Conservation (phyloP, 2,888 invertebrate genomes). For the Zygogramma bicolorata region DNA sequence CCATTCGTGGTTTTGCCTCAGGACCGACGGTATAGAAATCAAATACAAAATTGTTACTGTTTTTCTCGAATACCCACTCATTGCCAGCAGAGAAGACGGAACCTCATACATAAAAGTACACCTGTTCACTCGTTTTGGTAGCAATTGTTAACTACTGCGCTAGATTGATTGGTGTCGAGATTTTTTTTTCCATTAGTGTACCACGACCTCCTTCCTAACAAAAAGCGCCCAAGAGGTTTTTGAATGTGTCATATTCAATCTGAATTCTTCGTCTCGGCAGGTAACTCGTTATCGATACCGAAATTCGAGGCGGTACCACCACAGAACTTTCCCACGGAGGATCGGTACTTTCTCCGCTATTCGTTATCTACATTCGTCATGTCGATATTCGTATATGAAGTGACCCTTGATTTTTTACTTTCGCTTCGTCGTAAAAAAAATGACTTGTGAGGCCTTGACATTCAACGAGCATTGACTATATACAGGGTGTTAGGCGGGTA, state of each 20-base stretch:
- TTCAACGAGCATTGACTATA: background rate
- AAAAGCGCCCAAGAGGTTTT: background rate
- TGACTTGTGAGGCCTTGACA: background rate
- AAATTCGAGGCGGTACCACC: background rate
- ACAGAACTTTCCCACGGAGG: background rate
- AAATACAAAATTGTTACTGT: too few species aligned
- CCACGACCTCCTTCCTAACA: too few species aligned
- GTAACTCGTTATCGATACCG: background rate
- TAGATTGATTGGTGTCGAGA: too few species aligned
- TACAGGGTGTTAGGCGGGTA: too few species aligned
- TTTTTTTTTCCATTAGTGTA: too few species aligned
- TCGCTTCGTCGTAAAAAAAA: background rate
- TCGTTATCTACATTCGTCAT: background rate
- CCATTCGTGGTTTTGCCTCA: too few species aligned
- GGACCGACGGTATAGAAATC: too few species aligned
- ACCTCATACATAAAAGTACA: too few species aligned
- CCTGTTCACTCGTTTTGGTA: too few species aligned
- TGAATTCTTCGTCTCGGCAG: background rate
- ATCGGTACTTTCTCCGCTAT: background rate
- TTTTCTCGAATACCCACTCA: too few species aligned
- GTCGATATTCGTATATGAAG: background rate
- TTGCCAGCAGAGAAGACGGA: too few species aligned
- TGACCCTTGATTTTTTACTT: conserved; percentile 6
- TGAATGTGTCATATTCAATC: background rate
- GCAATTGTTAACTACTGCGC: too few species aligned